Conservation (phyloP, 2,113 vertebrate genomes). For the Ceyx margarethae region DNA sequence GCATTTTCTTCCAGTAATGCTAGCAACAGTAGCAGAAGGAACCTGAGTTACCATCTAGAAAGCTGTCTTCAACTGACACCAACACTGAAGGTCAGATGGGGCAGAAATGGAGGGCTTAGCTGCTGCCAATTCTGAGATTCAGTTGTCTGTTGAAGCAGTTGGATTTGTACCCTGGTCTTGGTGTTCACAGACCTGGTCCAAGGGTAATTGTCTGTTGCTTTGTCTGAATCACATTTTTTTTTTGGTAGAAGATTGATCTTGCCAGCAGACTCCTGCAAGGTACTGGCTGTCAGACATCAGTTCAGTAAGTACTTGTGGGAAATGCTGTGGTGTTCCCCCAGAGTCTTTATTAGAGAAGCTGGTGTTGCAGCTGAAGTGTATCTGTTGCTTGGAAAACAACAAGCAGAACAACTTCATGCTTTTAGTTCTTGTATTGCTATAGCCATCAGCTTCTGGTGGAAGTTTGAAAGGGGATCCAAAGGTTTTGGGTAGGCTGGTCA, state of each 20-base stretch:
- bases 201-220: neutral
- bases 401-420: neutral
- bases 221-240: neutral
- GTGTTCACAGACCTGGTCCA: neutral
- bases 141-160: neutral
- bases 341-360: neutral
- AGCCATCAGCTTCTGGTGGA: neutral
- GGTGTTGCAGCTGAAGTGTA: neutral
- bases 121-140: neutral
- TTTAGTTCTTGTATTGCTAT: neutral
- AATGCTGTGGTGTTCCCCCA: neutral
- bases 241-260: neutral
- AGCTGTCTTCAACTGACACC: neutral
- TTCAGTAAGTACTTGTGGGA: neutral
- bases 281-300: no score
- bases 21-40: neutral
- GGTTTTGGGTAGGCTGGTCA: neutral
- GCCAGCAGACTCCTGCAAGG: neutral
- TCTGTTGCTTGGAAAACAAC: neutral
- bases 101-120: neutral
- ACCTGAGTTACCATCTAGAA: neutral
- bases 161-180: neutral
- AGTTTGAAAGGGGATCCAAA: neutral
- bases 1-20: neutral
- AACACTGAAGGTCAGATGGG: neutral